Conservation (phyloP, 2,113 vertebrate genomes). For the Brachirus orientalis region DNA sequence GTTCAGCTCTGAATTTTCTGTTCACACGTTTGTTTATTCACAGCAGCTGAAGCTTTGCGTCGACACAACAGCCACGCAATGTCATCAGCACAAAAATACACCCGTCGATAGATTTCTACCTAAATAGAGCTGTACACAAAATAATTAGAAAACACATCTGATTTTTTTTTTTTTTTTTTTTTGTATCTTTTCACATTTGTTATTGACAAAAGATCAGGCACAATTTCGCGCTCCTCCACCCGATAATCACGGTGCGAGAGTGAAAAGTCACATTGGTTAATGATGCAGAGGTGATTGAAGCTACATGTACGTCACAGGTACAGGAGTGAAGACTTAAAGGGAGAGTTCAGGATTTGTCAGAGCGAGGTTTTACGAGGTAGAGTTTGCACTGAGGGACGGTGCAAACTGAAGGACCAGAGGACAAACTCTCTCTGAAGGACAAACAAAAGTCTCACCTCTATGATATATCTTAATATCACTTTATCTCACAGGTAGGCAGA, state of each 20-base stretch:
- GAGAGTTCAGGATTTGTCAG: too few relatives aligned
- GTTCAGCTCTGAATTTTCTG: constrained; percentile 2
- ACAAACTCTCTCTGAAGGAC: too few relatives aligned
- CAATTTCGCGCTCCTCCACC: constrained; percentile 38
- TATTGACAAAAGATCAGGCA: constrained; percentile 71
- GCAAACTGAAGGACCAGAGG: too few relatives aligned
- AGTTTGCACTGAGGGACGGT: too few relatives aligned
- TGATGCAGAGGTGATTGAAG: background rate
- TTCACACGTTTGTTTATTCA: constrained; percentile 36
- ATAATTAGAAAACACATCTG: constrained; percentile 72
- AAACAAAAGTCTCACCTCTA: too few relatives aligned
- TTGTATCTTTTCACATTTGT: constrained; percentile 52
- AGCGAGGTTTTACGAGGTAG: too few relatives aligned
- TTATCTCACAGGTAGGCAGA: too few relatives aligned
- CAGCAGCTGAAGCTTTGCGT: constrained; percentile 46
- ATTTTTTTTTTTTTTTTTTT: constrained; percentile 30
- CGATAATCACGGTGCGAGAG: background rate
- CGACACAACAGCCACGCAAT: constrained; percentile 52
- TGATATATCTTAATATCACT: too few relatives aligned
- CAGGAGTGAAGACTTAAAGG: too few relatives aligned
- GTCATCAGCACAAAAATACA: constrained; percentile 74
- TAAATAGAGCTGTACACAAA: constrained; percentile 74
- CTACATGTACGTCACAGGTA: too few relatives aligned
- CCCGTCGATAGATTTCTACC: constrained; percentile 25
- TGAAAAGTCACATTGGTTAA: too few relatives aligned